Evolutionary conservation across 2,113 vertebrate species (phyloP).

Genomic region (Clinocottus analis): DNA sequence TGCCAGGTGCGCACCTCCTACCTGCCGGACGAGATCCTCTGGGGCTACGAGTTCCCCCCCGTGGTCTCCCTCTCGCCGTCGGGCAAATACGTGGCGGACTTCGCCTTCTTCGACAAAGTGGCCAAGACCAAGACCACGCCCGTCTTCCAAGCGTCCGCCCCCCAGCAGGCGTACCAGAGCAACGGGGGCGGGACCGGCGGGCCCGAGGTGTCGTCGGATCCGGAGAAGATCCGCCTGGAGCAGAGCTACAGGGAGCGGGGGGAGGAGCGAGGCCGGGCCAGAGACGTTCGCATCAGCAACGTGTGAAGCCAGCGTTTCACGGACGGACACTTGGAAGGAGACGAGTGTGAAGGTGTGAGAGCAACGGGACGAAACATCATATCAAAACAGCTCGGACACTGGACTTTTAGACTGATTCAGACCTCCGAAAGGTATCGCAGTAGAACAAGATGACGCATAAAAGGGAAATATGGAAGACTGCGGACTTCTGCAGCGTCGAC

Average conservation of each 20-base stretch:
- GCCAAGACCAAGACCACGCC: constrained; percentile 83
- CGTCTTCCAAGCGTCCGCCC: constrained; percentile 74
- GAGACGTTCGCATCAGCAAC: constrained; percentile 94
- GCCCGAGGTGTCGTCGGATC: constrained; percentile 75
- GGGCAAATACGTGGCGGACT: constrained; percentile 94
- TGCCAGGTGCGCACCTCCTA: constrained; percentile 98
- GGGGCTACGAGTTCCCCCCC: constrained; percentile 93
- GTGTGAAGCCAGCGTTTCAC: constrained; percentile 69
- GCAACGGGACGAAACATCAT: background rate
- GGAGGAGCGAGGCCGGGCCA: constrained; percentile 73
- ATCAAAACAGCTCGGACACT: background rate
- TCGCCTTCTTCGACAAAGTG: constrained; percentile 93
- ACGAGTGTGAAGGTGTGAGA: background rate
- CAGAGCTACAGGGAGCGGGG: constrained; percentile 84
- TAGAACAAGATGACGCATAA: constrained; percentile 3
- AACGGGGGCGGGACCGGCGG: constrained; percentile 61
- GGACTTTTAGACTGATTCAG: constrained; percentile 1
- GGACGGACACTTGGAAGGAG: background rate
- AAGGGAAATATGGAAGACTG: background rate
- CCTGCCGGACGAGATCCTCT: constrained; percentile 94
- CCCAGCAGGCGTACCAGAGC: constrained; percentile 73
- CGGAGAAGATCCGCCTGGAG: constrained; percentile 91
- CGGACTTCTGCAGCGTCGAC: background rate
- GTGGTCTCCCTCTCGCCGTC: constrained; percentile 92
- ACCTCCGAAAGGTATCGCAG: background rate